Conservation (phyloP, 2,797 vertebrate species). For the Columba guinea region DNA sequence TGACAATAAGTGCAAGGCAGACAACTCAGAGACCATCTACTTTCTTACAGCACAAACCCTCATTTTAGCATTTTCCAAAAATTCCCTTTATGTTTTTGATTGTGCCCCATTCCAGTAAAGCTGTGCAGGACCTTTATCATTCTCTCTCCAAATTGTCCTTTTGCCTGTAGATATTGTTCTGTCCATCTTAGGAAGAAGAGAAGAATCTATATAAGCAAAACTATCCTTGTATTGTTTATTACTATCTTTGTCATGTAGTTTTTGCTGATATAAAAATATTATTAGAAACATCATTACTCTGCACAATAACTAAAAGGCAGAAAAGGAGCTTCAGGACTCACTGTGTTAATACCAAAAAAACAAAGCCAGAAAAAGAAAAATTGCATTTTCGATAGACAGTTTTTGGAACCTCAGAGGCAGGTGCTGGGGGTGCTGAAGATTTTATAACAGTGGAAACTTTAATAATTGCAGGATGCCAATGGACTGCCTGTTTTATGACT, state of each 20-base stretch:
- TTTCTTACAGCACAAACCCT: background rate
- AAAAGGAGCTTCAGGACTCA: background rate
- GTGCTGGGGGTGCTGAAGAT: background rate
- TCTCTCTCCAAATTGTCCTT: background rate
- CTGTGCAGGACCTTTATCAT: background rate
- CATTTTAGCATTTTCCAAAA: background rate
- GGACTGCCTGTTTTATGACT: slow-evolving; percentile 10
- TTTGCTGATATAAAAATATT: background rate
- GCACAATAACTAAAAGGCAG: background rate
- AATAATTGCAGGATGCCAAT: slow-evolving; percentile 16
- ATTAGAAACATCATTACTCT: background rate
- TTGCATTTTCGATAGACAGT: background rate
- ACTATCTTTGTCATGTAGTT: background rate
- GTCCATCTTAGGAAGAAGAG: background rate
- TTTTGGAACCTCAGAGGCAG: background rate
- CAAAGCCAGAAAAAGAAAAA: slow-evolving; percentile 38
- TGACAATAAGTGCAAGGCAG: background rate
- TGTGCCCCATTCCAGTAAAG: background rate
- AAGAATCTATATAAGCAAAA: background rate
- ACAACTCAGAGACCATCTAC: background rate
- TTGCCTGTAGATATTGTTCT: background rate
- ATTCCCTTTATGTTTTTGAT: background rate
- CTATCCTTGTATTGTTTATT: background rate
- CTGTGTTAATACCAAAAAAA: slow-evolving; percentile 10
- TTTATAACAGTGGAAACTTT: slow-evolving; percentile 28